Conservation (phyloP, 2,797 vertebrate genomes). For the Halcyon smyrnensis region DNA sequence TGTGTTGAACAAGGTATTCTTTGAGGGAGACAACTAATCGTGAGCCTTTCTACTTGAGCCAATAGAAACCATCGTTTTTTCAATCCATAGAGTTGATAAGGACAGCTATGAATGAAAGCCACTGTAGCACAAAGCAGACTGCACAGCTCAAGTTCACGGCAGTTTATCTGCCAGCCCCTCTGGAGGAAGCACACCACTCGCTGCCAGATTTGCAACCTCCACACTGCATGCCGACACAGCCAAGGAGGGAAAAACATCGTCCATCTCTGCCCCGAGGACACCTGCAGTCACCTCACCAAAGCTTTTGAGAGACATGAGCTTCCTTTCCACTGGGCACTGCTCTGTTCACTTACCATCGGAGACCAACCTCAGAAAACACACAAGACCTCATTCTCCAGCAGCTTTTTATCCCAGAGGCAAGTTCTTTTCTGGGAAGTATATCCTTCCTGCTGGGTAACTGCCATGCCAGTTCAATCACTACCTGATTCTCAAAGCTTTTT, state of each 20-base stretch:
- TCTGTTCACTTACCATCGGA: background rate
- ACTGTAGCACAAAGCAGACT: background rate
- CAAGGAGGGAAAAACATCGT: background rate
- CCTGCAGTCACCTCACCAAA: background rate
- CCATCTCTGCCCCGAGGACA: background rate
- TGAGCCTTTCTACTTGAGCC: background rate
- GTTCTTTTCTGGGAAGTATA: background rate
- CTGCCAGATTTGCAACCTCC: background rate
- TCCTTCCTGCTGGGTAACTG: conserved; percentile 29
- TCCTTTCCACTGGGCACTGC: background rate
- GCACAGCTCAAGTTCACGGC: background rate
- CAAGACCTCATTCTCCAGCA: background rate
- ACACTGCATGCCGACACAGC: background rate
- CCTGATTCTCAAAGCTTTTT: background rate
- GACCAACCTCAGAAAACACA: background rate
- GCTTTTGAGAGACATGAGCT: background rate
- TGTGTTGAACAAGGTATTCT: background rate
- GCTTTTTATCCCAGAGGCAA: background rate
- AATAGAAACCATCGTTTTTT: background rate
- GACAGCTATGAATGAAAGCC: background rate
- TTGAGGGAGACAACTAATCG: background rate
- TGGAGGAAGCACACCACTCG: background rate
- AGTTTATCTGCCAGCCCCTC: background rate
- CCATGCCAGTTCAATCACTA: background rate
- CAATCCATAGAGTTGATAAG: background rate